Percentiles rank a stretch among this genome's conserved stretches.
phyloP scores from a whole-genome alignment of 1,140 invertebrate species.

The Leptinotarsa defecta region DNA sequence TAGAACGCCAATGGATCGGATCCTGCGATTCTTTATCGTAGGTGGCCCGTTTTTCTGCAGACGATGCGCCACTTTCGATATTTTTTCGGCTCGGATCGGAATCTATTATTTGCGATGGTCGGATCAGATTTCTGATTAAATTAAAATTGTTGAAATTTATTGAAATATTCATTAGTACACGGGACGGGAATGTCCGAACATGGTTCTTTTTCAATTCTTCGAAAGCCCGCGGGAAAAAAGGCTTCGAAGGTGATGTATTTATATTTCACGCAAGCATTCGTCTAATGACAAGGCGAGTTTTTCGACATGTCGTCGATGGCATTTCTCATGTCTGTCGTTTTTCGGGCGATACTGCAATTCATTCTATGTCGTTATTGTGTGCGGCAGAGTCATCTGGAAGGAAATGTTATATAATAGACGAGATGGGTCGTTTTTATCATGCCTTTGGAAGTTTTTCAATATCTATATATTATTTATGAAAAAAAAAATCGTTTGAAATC shows the following conservation, averaged over 20 bases:
- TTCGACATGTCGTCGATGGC: constrained; percentile 12
- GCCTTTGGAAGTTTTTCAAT: too few relatives aligned
- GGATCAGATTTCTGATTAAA: constrained; percentile 40
- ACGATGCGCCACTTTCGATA: constrained; percentile 46
- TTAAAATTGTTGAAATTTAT: constrained; percentile 47
- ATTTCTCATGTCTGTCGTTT: not conserved
- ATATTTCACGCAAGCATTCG: constrained; percentile 29
- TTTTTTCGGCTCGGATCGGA: constrained; percentile 38
- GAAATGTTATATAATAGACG: too few relatives aligned
- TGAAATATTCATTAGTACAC: constrained; percentile 50
- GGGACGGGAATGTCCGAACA: constrained; percentile 41
- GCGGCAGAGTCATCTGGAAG: too few relatives aligned
- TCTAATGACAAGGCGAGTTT: constrained; percentile 29
- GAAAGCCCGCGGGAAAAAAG: constrained; percentile 31
- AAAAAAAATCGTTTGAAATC: too few relatives aligned
- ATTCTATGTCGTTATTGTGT: too few relatives aligned
- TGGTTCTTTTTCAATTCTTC: constrained; percentile 41
- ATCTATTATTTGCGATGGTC: constrained; percentile 40
- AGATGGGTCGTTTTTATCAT: too few relatives aligned
- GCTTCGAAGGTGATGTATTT: constrained; percentile 33
- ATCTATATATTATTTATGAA: too few relatives aligned
- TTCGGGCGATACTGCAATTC: too few relatives aligned
- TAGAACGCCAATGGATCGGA: constrained; percentile 20
- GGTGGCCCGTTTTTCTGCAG: constrained; percentile 42
- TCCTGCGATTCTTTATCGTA: constrained; percentile 37